Conservation (phyloP, 2,113 vertebrate genomes). For the Cheilinus undulatus region DNA sequence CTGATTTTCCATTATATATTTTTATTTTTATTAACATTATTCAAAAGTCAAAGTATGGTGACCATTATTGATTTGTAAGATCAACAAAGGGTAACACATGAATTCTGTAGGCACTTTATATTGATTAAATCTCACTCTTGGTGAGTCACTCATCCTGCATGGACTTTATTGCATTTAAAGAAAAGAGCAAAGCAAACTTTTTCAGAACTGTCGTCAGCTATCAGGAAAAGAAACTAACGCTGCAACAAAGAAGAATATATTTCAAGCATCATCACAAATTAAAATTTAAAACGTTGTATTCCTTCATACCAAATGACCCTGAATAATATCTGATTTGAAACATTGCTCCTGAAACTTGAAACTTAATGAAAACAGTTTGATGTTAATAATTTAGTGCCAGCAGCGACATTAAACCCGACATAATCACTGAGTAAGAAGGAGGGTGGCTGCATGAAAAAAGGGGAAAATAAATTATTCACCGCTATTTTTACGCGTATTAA, state of each 20-base stretch:
- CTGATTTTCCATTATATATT: too few relatives aligned
- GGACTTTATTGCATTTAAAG: too few relatives aligned
- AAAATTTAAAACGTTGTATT: slow-evolving; percentile 10
- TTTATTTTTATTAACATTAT: too few relatives aligned
- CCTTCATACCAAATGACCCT: slow-evolving; percentile 13
- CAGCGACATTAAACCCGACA: slow-evolving; percentile 24
- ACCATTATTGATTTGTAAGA: too few relatives aligned
- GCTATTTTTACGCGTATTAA: slow-evolving; percentile 40
- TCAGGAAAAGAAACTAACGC: neutral
- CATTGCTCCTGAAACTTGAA: slow-evolving; percentile 35
- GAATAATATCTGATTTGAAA: slow-evolving; percentile 44
- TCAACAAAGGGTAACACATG: too few relatives aligned
- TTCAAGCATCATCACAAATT: slow-evolving; percentile 1
- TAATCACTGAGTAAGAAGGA: slow-evolving; percentile 23
- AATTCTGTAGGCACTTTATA: too few relatives aligned
- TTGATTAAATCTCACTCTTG: too few relatives aligned
- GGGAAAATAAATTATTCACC: slow-evolving; percentile 33
- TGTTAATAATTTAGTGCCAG: slow-evolving; percentile 56
- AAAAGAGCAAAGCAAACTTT: too few relatives aligned
- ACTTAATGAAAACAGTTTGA: slow-evolving; percentile 48
- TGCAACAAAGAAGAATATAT: neutral
- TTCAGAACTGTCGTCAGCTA: too few relatives aligned
- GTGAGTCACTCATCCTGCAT: too few relatives aligned
- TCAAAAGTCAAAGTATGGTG: too few relatives aligned
- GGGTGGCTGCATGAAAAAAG: neutral